Evolutionary conservation across 1,140 invertebrate species (phyloP).

Genomic region (Pomacea maculata): DNA sequence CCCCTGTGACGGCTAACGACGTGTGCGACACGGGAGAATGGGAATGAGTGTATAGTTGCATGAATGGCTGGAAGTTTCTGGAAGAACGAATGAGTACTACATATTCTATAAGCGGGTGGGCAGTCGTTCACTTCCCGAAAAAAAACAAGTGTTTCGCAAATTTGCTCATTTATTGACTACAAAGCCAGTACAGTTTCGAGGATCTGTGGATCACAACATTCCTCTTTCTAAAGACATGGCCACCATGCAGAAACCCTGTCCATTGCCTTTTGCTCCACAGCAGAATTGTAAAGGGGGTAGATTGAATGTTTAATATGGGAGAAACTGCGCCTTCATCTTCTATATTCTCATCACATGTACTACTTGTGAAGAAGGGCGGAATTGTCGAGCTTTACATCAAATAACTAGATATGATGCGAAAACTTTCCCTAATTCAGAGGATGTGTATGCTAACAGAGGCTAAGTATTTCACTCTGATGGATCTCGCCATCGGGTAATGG

Average conservation of each 20-base stretch:
- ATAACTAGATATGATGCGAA: conserved; percentile 33
- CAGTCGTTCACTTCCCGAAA: too few relatives aligned
- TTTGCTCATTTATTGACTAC: conserved; percentile 18
- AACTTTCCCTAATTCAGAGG: conserved; percentile 38
- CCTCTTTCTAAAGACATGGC: conserved; percentile 10
- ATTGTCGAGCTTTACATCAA: conserved; percentile 62
- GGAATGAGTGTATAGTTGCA: too few relatives aligned
- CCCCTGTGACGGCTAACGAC: too few relatives aligned
- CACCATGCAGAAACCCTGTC: conserved; percentile 32
- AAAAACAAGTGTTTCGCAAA: too few relatives aligned
- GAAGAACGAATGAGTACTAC: too few relatives aligned
- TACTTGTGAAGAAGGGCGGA: conserved; percentile 67
- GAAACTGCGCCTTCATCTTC: conserved; percentile 50
- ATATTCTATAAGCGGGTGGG: too few relatives aligned
- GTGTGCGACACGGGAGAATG: too few relatives aligned
- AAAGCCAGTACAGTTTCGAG: conserved; percentile 26
- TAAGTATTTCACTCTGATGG: conserved; percentile 12
- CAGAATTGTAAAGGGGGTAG: conserved; percentile 60
- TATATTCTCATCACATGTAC: conserved; percentile 68
- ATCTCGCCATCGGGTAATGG: conserved; percentile 37
- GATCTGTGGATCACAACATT: conserved; percentile 28
- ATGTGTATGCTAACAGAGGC: conserved; percentile 29
- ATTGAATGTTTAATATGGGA: conserved; percentile 53
- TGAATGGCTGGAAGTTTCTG: too few relatives aligned
- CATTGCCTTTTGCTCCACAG: conserved; percentile 60